Evolutionary conservation across 1,140 invertebrate species (phyloP).

Genomic region (Ridgeia piscesae): DNA sequence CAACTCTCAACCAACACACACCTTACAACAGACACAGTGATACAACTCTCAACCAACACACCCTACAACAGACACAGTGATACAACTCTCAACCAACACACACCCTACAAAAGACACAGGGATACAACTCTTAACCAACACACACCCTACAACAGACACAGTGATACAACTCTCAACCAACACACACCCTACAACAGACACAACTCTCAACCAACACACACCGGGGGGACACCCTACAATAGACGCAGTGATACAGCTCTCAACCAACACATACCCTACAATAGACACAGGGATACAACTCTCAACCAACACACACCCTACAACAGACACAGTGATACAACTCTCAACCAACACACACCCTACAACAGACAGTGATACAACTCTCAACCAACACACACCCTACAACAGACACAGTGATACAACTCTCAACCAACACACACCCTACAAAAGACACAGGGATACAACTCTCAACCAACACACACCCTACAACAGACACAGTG

Average conservation of each 20-base stretch:
- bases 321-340: constrained; percentile 43
- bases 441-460: background rate
- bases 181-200: too few relatives aligned
- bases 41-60: constrained; percentile 43
- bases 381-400: background rate
- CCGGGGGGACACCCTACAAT: too few relatives aligned
- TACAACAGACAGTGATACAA: constrained; percentile 43
- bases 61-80: background rate
- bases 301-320: background rate
- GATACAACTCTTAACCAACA: constrained; percentile 44
- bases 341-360: background rate
- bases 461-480: constrained; percentile 43
- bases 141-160: background rate
- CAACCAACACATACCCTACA: background rate
- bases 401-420: constrained; percentile 43
- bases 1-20: background rate
- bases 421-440: background rate
- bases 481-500: background rate
- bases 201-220: background rate
- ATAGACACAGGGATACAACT: constrained; percentile 43
- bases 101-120: background rate
- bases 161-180: background rate
- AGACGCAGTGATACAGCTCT: constrained; percentile 43
- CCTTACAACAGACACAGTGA: background rate
- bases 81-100: constrained; percentile 43